Percentiles rank a stretch among this genome's conserved stretches.
Conservation (phyloP, 2,113 vertebrate species). For the Alexandromys fortis region DNA sequence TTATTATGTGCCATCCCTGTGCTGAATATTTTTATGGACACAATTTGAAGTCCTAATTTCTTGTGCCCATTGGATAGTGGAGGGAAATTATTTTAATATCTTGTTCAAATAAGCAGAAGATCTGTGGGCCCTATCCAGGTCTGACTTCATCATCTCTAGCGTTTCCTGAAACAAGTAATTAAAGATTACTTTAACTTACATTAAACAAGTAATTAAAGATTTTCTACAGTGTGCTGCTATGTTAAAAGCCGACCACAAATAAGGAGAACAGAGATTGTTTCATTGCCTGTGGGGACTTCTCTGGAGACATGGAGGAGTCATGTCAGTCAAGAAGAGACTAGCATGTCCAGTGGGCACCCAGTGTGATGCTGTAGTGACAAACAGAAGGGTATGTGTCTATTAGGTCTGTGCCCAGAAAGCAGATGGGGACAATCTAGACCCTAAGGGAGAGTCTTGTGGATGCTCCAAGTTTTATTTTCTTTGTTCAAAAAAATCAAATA, state of each 20-base stretch:
- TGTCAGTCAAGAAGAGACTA: not conserved
- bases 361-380: no score
- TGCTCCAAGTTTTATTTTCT: slow-evolving; percentile 32
- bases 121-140: not conserved
- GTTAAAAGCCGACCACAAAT: not conserved
- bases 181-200: not conserved
- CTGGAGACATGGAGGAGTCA: not conserved
- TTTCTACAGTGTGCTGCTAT: not conserved
- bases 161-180: not conserved
- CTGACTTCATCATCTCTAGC: not conserved
- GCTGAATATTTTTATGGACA: not conserved
- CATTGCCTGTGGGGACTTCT: not conserved
- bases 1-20: not conserved
- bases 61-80: not conserved
- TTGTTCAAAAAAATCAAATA: slow-evolving; percentile 25
- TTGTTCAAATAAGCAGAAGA: not conserved
- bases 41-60: not conserved
- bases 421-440: not conserved
- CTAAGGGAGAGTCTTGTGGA: not conserved
- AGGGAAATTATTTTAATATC: not conserved
- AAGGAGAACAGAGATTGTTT: not conserved
- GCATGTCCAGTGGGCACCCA: not conserved
- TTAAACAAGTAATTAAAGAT: not conserved
- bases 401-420: not conserved
- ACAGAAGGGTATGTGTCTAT: not conserved